Evolutionary conservation across 2,888 invertebrate species (phyloP).

Genomic region (Andrena marginata): DNA sequence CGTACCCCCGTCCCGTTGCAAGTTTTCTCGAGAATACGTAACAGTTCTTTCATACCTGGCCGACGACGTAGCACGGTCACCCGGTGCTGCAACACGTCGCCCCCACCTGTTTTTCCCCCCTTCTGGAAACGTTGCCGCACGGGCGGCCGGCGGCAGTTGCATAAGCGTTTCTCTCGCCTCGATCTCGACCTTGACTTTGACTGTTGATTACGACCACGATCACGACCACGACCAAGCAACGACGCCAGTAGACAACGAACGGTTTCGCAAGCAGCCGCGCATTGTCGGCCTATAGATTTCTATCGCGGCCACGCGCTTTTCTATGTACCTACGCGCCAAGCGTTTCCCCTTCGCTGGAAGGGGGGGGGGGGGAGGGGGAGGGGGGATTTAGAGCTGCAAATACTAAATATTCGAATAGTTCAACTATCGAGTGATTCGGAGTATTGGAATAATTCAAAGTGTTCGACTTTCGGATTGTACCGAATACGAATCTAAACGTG

Average conservation of each 20-base stretch:
- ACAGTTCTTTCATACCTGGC: slow-evolving; percentile 67
- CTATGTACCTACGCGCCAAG: background rate
- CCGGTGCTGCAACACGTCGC: slow-evolving; percentile 43
- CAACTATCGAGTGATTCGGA: no score
- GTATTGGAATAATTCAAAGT: no score
- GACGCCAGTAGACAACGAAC: slow-evolving; percentile 66
- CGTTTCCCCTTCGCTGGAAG: no score
- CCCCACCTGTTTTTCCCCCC: slow-evolving; percentile 14
- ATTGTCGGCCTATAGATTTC: slow-evolving; percentile 45
- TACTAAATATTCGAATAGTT: no score
- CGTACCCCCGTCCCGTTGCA: slow-evolving; percentile 14
- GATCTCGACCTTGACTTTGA: slow-evolving; percentile 84
- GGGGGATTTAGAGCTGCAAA: no score
- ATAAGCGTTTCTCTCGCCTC: slow-evolving; percentile 78
- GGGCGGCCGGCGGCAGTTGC: slow-evolving; percentile 70
- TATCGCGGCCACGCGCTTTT: slow-evolving; percentile 10
- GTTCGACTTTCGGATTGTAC: no score
- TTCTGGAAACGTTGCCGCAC: slow-evolving; percentile 32
- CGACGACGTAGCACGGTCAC: slow-evolving; percentile 52
- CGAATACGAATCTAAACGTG: no score
- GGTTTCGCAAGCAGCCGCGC: slow-evolving; percentile 71
- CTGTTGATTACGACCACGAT: slow-evolving; percentile 82
- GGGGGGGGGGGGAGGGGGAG: no score
- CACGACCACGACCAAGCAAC: slow-evolving; percentile 67
- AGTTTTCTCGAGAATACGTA: slow-evolving; percentile 65